phyloP scores from a whole-genome alignment of 2,113 vertebrate species.

The Daphoenositta chrysoptera region DNA sequence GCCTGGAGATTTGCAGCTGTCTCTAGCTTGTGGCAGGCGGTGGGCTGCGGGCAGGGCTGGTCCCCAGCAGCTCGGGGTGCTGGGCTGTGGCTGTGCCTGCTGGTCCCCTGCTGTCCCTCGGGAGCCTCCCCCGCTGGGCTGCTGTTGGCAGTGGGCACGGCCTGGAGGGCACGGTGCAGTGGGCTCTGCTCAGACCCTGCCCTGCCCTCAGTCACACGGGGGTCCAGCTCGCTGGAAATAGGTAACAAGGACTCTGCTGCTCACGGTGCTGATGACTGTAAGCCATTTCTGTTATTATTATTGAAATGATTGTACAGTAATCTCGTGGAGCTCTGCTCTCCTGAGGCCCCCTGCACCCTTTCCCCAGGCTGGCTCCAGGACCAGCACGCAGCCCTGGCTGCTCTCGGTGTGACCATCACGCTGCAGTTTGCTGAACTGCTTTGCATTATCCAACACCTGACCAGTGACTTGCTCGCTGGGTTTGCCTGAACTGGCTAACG shows the following conservation, averaged over 20 bases:
- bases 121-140: rapidly evolving
- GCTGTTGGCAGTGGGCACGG: not conserved
- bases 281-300: not conserved
- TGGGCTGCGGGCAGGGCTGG: not conserved
- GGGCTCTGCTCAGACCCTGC: not conserved
- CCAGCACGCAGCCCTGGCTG: not conserved
- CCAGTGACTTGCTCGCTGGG: rapidly evolving
- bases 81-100: not conserved
- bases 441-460: rapidly evolving
- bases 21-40: rapidly evolving
- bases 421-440: not conserved
- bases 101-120: rapidly evolving
- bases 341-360: not conserved
- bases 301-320: not conserved
- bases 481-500: not conserved
- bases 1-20: not conserved
- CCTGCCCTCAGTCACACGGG: too few species aligned
- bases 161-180: rapidly evolving
- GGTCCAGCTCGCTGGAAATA: rapidly evolving
- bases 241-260: not conserved
- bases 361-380: rapidly evolving
- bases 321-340: not conserved
- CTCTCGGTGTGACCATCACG: rapidly evolving
- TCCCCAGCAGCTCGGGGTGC: not conserved
- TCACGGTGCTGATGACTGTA: rapidly evolving